A percentile compares a stretch with the other conserved stretches of the same genome.
Conservation (phyloP, 1,140 invertebrate species). For the Polypedilum pembai region DNA sequence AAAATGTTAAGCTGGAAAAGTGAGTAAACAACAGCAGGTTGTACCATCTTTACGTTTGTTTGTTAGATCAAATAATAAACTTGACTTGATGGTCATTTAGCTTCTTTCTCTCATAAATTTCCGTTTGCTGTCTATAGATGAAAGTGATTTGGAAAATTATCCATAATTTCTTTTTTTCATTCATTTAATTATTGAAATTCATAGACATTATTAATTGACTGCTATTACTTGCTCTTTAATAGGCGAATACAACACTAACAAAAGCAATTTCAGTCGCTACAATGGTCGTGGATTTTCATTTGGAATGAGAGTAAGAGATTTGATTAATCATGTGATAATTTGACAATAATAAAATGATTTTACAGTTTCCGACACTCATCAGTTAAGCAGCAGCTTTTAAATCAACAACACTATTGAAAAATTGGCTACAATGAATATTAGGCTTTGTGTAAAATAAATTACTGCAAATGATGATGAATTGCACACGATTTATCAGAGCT, state of each 20-base stretch:
- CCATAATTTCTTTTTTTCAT: too few species aligned
- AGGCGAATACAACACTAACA: neutral
- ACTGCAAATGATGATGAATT: too few species aligned
- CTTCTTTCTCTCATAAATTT: conserved; percentile 30
- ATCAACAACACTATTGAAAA: too few species aligned
- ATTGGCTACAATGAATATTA: too few species aligned
- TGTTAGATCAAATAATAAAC: conserved; percentile 43
- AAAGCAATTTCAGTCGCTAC: neutral
- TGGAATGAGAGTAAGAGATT: conserved; percentile 12
- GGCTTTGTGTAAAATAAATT: too few species aligned
- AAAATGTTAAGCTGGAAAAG: too few species aligned
- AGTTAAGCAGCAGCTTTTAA: neutral
- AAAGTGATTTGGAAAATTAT: neutral
- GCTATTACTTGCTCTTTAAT: neutral
- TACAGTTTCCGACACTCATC: conserved; percentile 2
- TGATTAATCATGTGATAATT: neutral
- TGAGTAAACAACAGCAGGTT: too few species aligned
- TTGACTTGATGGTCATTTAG: conserved; percentile 46
- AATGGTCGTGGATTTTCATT: neutral
- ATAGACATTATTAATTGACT: too few species aligned
- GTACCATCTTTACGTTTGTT: too few species aligned
- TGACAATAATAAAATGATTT: neutral
- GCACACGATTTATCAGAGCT: too few species aligned
- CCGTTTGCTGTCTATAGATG: neutral
- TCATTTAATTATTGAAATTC: too few species aligned